Base-by-base conservation (phyloP, 2,113 vertebrate genomes). In the Proteles cristata region DNA sequence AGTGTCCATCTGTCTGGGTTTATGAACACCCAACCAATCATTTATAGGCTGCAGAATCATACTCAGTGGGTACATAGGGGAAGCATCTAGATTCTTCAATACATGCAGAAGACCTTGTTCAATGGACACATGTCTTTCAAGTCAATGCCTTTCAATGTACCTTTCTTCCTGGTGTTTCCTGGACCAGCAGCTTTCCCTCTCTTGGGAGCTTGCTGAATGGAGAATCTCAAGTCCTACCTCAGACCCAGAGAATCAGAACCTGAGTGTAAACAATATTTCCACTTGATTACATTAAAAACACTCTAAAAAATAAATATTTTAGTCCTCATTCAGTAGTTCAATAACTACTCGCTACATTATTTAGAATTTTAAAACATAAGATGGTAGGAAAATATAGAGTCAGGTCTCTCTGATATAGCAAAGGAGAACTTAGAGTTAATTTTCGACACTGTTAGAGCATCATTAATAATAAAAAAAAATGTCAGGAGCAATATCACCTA, bases 331-430 rank as follows among this genome's bases (percentile, higher is more conserved):
- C 14, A 74, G 33, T 23, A 88, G 43, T 58, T 88, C 35, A 83
- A 55, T 65, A 73, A 91, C 21, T 69, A 93, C 1, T 71, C 25
- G 93, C 17, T 92, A 58, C 16, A 96, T 81, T 55, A 69, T 69
- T 23, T 33, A 93, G 45, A 96, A 96, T 35, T 91, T 94, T 85
- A 93, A 89, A 95, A 92, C 28, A n/a, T 39, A 97, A 93, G 19
- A 48, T 63, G 15, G n/a, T 17, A 82, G 80, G 35, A 79, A 94
- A 76, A 96, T 68, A 90, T 4, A 31, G 25, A 79, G 25, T 87
- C 45, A 90, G 50, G 14, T 58, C 4, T 33, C 55, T 80, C n/a
- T 94, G 31, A 84, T 63, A 69, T 50, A 92, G 82, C 7, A 90
- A n/a, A 82, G 11, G 65, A 45, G 39, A 81, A 63, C 28, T 63